Evolutionary conservation across 2,797 vertebrate genomes (phyloP).

Genomic region (Sebastes taczanowskii): DNA sequence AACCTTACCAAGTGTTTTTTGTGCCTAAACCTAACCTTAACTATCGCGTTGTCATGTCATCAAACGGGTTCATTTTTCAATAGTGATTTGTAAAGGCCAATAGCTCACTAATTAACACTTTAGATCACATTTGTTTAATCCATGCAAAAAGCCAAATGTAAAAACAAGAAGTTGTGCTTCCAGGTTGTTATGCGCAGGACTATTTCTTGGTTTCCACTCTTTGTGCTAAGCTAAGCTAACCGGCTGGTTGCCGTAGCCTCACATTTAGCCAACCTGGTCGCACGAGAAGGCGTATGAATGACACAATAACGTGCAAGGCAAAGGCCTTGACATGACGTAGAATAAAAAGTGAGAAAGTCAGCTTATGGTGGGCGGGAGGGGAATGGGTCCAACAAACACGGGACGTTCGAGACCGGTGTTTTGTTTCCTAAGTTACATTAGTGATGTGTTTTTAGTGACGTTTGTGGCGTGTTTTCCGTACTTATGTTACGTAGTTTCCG

Average conservation of each 20-base stretch:
- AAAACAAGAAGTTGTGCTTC: background rate
- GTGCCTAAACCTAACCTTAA: background rate
- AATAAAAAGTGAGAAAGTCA: too few relatives aligned
- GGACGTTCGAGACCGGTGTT: too few relatives aligned
- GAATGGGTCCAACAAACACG: too few relatives aligned
- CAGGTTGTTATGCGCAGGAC: background rate
- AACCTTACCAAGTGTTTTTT: background rate
- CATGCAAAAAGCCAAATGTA: background rate
- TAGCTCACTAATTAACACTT: background rate
- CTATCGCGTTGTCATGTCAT: background rate
- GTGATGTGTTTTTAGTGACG: too few relatives aligned
- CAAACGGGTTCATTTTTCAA: background rate
- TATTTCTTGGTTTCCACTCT: background rate
- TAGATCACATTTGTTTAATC: background rate
- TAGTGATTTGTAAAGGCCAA: background rate
- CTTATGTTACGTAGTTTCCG: too few relatives aligned
- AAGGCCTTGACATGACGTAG: too few relatives aligned
- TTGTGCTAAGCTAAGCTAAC: slow-evolving; percentile 13
- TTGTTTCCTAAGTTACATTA: too few relatives aligned
- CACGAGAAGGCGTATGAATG: too few relatives aligned
- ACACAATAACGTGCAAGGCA: too few relatives aligned
- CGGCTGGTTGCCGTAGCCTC: background rate
- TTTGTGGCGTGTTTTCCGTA: too few relatives aligned
- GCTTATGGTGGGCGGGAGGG: too few relatives aligned
- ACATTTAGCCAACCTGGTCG: background rate